These are phyloP conservation scores for Fratercula arctica DNA, from an alignment of 2,797 vertebrate genomes.

Conservation along the genomic window DNA sequence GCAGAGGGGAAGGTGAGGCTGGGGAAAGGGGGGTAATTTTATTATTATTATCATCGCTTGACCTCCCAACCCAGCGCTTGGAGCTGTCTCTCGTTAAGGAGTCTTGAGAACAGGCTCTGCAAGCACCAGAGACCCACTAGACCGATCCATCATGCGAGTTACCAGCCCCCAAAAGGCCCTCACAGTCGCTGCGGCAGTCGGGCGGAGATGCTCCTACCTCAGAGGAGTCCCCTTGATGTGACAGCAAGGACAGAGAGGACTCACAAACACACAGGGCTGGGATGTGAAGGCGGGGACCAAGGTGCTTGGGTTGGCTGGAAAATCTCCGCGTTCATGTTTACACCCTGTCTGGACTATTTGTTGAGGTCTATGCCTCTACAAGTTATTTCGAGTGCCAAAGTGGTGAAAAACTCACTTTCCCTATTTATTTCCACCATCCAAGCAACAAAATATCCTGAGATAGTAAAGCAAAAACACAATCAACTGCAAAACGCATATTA, in stretches of 20 bases:
- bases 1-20: neutral
- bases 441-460: neutral
- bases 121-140: neutral
- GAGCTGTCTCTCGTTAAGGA: neutral
- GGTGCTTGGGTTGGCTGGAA: accelerated
- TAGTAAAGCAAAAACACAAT: accelerated
- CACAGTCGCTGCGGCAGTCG: accelerated
- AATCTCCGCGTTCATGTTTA: neutral
- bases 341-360: neutral
- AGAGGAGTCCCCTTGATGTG: accelerated
- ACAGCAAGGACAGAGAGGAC: neutral
- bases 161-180: neutral
- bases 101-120: neutral
- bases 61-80: neutral
- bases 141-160: neutral
- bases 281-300: accelerated
- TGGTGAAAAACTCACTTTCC: neutral
- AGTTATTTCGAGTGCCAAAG: neutral
- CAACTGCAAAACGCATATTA: neutral
- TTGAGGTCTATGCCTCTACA: neutral
- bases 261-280: no score
- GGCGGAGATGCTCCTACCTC: neutral
- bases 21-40: slow-evolving; percentile 38
- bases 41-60: slow-evolving; percentile 41
- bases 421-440: neutral